Percentiles rank a stretch among this genome's conserved stretches.
Conservation (phyloP, 2,797 vertebrate genomes). For the Poecilia wingei region DNA sequence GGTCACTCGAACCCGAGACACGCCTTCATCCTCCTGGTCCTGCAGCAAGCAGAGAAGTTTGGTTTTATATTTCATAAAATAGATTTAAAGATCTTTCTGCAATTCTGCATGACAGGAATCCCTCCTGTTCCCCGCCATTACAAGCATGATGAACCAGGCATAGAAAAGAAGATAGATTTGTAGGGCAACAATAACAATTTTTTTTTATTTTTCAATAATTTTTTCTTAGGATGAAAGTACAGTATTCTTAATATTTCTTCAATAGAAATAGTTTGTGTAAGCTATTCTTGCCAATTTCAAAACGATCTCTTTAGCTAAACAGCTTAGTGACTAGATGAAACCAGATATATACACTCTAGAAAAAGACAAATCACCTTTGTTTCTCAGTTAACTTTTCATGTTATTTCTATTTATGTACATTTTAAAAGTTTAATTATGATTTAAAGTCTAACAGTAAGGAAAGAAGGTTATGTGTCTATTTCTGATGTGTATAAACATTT, state of each 20-base stretch:
- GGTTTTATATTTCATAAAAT: not conserved
- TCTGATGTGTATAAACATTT: too few relatives aligned
- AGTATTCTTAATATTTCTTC: not conserved
- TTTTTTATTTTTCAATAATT: not conserved
- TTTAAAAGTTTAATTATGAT: not conserved
- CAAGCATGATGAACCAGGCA: not conserved
- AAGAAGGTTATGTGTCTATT: too few relatives aligned
- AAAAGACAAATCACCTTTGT: not conserved
- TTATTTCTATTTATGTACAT: not conserved
- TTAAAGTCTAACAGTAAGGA: too few relatives aligned
- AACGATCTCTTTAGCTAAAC: not conserved
- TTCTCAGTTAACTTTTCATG: not conserved
- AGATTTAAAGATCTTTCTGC: not conserved
- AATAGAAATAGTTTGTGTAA: not conserved
- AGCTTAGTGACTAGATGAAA: not conserved
- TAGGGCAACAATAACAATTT: not conserved
- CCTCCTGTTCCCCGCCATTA: not conserved
- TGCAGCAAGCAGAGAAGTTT: slow-evolving; percentile 29
- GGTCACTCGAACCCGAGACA: slow-evolving; percentile 84
- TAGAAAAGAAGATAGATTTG: not conserved
- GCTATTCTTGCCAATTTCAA: not conserved
- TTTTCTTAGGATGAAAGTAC: not conserved
- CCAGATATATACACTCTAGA: not conserved
- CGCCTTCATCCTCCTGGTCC: slow-evolving; percentile 67
- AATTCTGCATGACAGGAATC: not conserved